A percentile compares a stretch with the other conserved stretches of the same genome.
Evolutionary conservation across 2,797 vertebrate genomes (phyloP).

Genomic region (Pseudochirops cupreus): DNA sequence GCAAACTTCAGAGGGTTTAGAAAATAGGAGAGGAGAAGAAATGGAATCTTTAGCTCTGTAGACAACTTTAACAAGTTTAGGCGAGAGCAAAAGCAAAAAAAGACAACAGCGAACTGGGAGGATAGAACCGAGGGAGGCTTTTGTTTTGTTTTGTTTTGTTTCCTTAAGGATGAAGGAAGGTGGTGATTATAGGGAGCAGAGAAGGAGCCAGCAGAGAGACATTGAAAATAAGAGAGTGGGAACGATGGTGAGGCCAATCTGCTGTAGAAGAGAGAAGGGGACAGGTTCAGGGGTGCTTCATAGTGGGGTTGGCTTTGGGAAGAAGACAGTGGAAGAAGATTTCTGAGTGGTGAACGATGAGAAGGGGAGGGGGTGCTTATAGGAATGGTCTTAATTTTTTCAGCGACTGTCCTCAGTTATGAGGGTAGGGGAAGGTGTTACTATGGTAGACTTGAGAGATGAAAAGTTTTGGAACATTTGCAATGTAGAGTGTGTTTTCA

Average conservation of each 20-base stretch:
- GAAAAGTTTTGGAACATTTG: not conserved
- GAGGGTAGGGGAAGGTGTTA: not conserved
- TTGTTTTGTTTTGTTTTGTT: not conserved
- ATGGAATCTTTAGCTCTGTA: not conserved
- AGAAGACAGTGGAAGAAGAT: not conserved
- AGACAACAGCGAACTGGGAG: not conserved
- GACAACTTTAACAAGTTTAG: not conserved
- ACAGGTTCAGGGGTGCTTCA: not conserved
- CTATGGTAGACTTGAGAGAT: not conserved
- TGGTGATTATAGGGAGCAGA: not conserved
- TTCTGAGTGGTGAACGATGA: not conserved
- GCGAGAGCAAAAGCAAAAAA: not conserved
- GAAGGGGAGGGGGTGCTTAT: not conserved
- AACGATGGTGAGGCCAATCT: not conserved
- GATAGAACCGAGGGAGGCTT: not conserved
- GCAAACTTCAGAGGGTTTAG: not conserved
- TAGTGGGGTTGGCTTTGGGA: not conserved
- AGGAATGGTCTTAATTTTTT: not conserved
- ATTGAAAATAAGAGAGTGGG: not conserved
- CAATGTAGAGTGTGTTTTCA: not conserved
- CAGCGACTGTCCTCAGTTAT: not conserved
- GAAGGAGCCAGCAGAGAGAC: not conserved
- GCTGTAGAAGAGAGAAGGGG: not conserved
- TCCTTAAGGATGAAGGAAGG: not conserved
- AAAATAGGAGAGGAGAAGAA: not conserved